These are phyloP conservation scores for Asobara japonica DNA, from an alignment of 1,140 invertebrate species.

Conservation along the genomic window DNA sequence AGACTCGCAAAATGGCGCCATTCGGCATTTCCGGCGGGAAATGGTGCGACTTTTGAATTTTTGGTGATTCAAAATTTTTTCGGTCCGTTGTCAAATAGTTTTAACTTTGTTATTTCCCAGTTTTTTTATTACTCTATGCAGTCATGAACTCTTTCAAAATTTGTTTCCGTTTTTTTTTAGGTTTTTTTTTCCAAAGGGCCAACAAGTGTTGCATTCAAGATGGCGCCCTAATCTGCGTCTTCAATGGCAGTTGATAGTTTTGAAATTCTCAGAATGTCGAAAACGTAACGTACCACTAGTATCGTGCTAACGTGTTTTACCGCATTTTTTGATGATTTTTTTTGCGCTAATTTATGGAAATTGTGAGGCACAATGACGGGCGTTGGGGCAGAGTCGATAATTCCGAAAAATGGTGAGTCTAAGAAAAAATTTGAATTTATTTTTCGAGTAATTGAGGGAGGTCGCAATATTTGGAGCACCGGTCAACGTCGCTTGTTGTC, in stretches of 20 bases:
- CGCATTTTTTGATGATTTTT: background rate
- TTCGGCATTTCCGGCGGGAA: background rate
- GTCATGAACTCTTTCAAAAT: no score
- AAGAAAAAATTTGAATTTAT: constrained; percentile 2
- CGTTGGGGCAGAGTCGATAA: constrained; percentile 10
- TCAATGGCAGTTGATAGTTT: background rate
- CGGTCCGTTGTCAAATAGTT: no score
- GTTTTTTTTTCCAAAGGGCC: no score
- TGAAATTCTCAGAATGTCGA: background rate
- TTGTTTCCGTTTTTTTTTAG: no score
- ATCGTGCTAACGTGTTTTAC: background rate
- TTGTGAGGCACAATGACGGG: constrained; percentile 18
- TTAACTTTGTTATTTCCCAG: no score
- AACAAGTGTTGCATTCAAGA: no score
- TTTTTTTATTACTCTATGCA: no score
- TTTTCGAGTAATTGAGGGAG: background rate
- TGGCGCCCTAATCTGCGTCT: background rate
- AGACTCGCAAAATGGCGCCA: background rate
- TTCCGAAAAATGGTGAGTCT: constrained; percentile 25
- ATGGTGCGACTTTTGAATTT: background rate
- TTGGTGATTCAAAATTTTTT: no score
- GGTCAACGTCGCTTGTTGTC: constrained; percentile 24
- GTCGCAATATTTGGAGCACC: background rate
- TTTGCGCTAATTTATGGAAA: background rate
- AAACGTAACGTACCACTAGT: background rate